Conservation (phyloP, 2,888 invertebrate species). For the Imbricaverruca yamaguchii region DNA sequence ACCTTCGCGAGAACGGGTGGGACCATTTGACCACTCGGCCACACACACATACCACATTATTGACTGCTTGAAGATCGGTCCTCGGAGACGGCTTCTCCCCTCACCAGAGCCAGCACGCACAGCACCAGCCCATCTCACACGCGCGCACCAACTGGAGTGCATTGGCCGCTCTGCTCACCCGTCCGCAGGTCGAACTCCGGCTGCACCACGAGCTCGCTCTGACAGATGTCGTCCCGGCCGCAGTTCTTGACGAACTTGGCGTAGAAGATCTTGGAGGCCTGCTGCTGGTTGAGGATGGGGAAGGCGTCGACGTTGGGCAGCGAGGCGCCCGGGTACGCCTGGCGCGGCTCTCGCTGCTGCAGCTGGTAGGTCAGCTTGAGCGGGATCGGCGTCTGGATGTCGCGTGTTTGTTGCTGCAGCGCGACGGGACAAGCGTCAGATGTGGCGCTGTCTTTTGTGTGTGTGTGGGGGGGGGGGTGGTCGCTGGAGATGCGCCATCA, state of each 20-base stretch:
- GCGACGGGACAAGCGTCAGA: too few species aligned
- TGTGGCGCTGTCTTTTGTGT: too few species aligned
- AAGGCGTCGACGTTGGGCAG: constrained; percentile 66
- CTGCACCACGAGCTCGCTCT: constrained; percentile 60
- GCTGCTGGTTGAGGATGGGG: constrained; percentile 81
- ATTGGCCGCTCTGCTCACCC: constrained; percentile 7
- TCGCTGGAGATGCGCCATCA: too few species aligned
- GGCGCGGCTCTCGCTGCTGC: constrained; percentile 56
- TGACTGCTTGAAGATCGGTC: too few species aligned
- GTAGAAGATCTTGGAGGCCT: constrained; percentile 63
- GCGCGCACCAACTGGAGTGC: too few species aligned
- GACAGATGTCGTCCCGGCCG: constrained; percentile 75
- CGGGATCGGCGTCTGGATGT: constrained; percentile 79
- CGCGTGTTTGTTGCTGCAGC: constrained; percentile 63
- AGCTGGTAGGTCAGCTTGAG: constrained; percentile 78
- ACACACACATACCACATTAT: too few species aligned
- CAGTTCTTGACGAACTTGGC: constrained; percentile 88
- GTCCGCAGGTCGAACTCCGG: constrained; percentile 28
- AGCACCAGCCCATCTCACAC: too few species aligned
- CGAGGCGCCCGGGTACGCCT: constrained; percentile 44
- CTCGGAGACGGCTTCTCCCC: too few species aligned
- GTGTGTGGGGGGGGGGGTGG: too few species aligned
- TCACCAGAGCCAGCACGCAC: too few species aligned
- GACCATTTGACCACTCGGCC: too few species aligned
- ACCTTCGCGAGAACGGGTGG: too few species aligned